Base-by-base conservation (phyloP, 2,888 invertebrate genomes). In the Esperia sulphurella region DNA sequence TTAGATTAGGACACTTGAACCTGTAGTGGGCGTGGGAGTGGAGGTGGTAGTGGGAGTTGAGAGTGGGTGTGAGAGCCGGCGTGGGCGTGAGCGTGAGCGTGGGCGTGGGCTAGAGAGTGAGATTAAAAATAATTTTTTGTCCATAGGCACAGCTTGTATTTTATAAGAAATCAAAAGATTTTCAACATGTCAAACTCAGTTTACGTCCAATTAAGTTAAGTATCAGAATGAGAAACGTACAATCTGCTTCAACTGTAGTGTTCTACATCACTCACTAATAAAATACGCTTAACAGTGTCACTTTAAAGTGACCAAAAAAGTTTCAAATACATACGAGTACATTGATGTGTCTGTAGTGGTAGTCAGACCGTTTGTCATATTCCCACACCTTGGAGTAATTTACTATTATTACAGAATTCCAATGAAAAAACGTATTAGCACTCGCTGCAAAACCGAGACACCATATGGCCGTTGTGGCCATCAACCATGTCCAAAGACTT, bases 401-500 rank as follows among this genome's bases (percentile, higher is more conserved):
- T 60, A 68, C 70, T 63, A 71, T 65, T 63, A 79, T 79, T 76
- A 79, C 67, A 61, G 68, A 74, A 72, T 75, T 73, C 75, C 79
- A 74, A 77, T 75, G 76, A 77, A 79, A 77, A 68, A 74, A 65
- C 62, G 60, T 76, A 80, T 79, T 79, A 69, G 65, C 65, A 58
- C 61, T 50, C 65, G 71, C 70, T 69, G 69, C 71, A 21, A 21
- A 5, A 21, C 21, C 21, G 75, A 71, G 78, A 70, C 72, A 76
- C 88, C 88, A 88, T 88, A 89, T 89, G 88, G 88, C 75, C 71
- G 76, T 63, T 63, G 75, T 76, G 80, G 68, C 84, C 83, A 74
- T 76, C 83, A 77, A 79, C 86, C 85, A 81, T 87, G 78, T 86
- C 85, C 83, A 80, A 84, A 83, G 83, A 85, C 88, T 78, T 87